Base-by-base conservation (phyloP, 2,797 vertebrate species). In the Muscicapa striata region DNA sequence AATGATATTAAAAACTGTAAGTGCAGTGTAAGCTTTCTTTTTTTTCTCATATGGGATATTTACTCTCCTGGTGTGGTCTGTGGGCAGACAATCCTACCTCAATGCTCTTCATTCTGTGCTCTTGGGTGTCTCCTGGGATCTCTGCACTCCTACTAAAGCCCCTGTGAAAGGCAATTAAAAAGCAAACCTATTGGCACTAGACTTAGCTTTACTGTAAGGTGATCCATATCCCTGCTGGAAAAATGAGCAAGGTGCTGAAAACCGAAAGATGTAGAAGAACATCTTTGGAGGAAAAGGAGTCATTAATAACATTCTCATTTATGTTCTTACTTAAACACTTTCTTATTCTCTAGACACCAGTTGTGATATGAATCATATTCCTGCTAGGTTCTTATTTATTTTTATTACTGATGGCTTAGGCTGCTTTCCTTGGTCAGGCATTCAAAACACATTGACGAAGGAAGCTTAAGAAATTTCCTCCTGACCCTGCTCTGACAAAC, bases 271-370 rank as follows among this genome's bases (percentile, higher is more conserved):
- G 48, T 8, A 79, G 55, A 87, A 89, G 59, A 84, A 67, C 5
- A 6, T 24, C 75, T 84, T 55, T 63, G 17, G 52, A 93, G 74
- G 57, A 21, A 58, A 72, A 8, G 11, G 8, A 70, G 32, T 55
- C 26, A n/a, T 61, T 83, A 74, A 52, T 85, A 91, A 64, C 19
- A 15, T 59, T 68, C 62, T 59, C 23, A 61, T 85, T 72, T 89
- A 55, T 76, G 89, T 89, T 85, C 72, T 61, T 57, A 36, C 48
- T 95, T 87, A 74, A 95, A 69, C 22, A 63, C 21, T 87, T 27
- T 48, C 45, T 77, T 62, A 48, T 26, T 94, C 61, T 68, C 80
- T 51, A 73, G 66, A 52, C 49, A 46, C 74, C 58, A 8, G 8
- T 88, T 78, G 77, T 2, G 2, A 52, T 46, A 61, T 41, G 59